Conservation (phyloP, 2,888 invertebrate species). For the Theretra japonica region DNA sequence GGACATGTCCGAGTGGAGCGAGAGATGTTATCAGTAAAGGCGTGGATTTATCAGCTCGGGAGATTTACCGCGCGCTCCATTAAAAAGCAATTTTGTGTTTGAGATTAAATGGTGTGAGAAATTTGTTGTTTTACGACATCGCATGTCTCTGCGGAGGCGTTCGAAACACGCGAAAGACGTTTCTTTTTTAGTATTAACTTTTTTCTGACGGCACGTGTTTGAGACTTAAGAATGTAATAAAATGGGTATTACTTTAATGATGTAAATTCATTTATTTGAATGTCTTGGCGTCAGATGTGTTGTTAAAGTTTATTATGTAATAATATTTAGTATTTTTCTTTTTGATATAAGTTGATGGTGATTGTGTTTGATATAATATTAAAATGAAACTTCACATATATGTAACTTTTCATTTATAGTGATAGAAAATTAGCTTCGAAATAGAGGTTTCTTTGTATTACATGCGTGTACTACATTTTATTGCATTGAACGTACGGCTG, state of each 20-base stretch:
- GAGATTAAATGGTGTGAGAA: slow-evolving; percentile 26
- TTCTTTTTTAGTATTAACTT: slow-evolving; percentile 6
- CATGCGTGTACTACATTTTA: too few relatives aligned
- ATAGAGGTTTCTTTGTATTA: too few relatives aligned
- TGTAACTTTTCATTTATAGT: too few relatives aligned
- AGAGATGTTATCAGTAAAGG: slow-evolving; percentile 14
- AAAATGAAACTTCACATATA: too few relatives aligned
- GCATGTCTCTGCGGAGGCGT: slow-evolving; percentile 14
- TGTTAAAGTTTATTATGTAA: neutral
- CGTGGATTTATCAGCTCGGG: slow-evolving; percentile 27
- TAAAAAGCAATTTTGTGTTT: slow-evolving; percentile 32
- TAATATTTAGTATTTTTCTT: neutral
- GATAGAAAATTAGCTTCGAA: too few relatives aligned
- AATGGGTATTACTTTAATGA: slow-evolving; percentile 3
- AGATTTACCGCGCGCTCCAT: slow-evolving; percentile 32
- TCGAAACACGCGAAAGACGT: neutral
- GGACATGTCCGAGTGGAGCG: neutral
- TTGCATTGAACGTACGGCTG: too few relatives aligned
- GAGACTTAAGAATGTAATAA: neutral
- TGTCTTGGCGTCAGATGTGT: neutral
- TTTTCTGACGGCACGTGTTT: slow-evolving; percentile 9
- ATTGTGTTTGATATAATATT: neutral
- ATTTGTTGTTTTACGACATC: slow-evolving; percentile 24
- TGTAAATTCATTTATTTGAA: neutral
- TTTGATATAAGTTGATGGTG: too few relatives aligned